Percentiles rank a stretch among this genome's conserved stretches.
Evolutionary conservation across 2,113 vertebrate species (phyloP).

Genomic region (Dolichotis patagonum): DNA sequence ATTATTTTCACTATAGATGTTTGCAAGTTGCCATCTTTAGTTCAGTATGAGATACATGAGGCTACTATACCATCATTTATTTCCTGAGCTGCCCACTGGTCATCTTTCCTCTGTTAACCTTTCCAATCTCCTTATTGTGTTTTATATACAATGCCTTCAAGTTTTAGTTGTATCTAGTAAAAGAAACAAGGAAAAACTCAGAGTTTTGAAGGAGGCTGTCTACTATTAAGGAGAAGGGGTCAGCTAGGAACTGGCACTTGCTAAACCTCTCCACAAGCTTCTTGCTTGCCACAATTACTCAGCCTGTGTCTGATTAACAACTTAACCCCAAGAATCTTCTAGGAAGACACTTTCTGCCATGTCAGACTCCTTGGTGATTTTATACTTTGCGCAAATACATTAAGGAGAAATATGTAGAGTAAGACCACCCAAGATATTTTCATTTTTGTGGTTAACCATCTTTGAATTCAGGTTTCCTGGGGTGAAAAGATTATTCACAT

Average conservation of each 20-base stretch:
- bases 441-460: conserved; percentile 55
- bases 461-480: conserved; percentile 65
- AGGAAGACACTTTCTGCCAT: background rate
- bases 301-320: conserved; percentile 25
- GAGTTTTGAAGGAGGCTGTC: background rate
- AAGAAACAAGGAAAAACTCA: background rate
- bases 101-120: background rate
- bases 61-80: background rate
- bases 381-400: conserved; percentile 45
- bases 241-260: background rate
- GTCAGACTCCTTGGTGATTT: conserved; percentile 55
- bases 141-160: background rate
- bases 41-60: background rate
- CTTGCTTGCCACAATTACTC: background rate
- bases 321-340: conserved; percentile 48
- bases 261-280: conserved; percentile 36
- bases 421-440: conserved; percentile 66
- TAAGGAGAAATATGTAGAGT: conserved; percentile 21
- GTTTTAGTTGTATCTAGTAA: conserved; percentile 28
- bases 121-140: background rate
- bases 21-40: background rate
- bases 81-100: background rate
- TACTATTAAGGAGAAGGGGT: conserved; percentile 1
- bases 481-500: conserved; percentile 67
- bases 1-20: background rate